phyloP scores from a whole-genome alignment of 2,113 vertebrate species.

The Steatornis caripensis region DNA sequence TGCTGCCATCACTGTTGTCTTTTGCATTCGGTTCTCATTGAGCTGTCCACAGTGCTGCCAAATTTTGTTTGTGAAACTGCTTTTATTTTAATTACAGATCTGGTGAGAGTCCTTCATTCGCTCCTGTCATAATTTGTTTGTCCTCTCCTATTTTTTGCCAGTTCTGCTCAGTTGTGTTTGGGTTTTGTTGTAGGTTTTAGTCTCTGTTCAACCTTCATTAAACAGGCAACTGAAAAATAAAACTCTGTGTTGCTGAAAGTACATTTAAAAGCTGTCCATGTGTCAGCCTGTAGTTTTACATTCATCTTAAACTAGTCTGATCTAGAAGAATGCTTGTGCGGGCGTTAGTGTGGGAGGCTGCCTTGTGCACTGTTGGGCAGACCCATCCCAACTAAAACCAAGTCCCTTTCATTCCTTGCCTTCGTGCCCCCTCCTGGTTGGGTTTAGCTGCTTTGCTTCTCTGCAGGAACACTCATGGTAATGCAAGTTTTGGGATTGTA shows the following conservation, averaged over 20 bases:
- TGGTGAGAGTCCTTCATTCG: not conserved
- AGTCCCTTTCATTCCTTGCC: not conserved
- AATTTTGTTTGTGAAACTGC: not conserved
- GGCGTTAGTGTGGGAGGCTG: not conserved
- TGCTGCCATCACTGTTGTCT: not conserved
- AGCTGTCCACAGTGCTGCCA: constrained; percentile 39
- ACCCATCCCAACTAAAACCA: not conserved
- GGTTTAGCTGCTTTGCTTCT: not conserved
- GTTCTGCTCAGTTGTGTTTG: not conserved
- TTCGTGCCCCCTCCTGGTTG: not conserved
- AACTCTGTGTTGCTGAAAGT: not conserved
- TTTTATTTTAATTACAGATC: not conserved
- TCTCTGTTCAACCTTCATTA: not conserved
- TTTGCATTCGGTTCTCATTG: not conserved
- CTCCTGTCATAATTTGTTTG: not conserved
- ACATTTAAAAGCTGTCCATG: not conserved
- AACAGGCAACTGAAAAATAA: not conserved
- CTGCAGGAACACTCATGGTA: not conserved
- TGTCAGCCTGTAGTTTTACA: not conserved
- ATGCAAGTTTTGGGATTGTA: fast-evolving
- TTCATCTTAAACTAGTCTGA: not conserved
- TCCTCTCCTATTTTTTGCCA: not conserved
- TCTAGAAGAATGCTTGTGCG: not conserved
- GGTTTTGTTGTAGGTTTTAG: not conserved
- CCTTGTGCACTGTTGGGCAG: not conserved